Conservation (phyloP, 2,797 vertebrate species). For the Sparidentex hasta region DNA sequence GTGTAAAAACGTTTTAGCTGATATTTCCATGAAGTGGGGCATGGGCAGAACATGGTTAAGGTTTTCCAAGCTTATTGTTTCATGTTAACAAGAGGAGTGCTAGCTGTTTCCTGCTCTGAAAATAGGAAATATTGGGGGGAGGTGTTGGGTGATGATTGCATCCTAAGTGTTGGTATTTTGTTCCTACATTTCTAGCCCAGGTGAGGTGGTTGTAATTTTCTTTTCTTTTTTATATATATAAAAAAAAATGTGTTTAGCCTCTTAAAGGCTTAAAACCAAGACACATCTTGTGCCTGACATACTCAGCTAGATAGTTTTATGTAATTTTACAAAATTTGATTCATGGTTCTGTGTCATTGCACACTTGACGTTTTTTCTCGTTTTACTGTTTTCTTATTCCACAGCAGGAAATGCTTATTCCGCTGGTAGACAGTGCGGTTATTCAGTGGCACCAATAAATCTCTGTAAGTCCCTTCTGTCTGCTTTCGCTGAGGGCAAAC, state of each 20-base stretch:
- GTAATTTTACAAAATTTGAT: slow-evolving; percentile 14
- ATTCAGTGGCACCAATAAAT: slow-evolving; percentile 83
- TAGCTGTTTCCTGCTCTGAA: slow-evolving; percentile 66
- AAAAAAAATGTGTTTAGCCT: slow-evolving; percentile 15
- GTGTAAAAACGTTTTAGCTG: not conserved
- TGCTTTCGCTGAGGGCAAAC: slow-evolving; percentile 86
- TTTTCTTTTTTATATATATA: not conserved
- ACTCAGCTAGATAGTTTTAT: slow-evolving; percentile 4
- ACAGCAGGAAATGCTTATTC: slow-evolving; percentile 84
- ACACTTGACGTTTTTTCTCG: slow-evolving; percentile 74
- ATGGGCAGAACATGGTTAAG: not conserved
- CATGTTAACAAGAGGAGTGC: slow-evolving; percentile 33
- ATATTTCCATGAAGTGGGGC: not conserved
- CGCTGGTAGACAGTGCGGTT: slow-evolving; percentile 88
- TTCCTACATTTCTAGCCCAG: not conserved
- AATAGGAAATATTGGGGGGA: slow-evolving; percentile 14
- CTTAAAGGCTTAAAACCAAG: slow-evolving; percentile 36
- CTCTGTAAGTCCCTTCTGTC: slow-evolving; percentile 88
- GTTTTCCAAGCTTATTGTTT: not conserved
- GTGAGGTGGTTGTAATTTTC: not conserved
- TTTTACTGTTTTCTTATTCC: slow-evolving; percentile 84
- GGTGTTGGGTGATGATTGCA: not conserved
- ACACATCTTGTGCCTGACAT: not conserved
- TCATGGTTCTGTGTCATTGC: slow-evolving; percentile 67
- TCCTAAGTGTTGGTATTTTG: not conserved